A percentile compares a stretch with the other conserved stretches of the same genome.
Evolutionary conservation across 2,888 invertebrate genomes (phyloP).

Genomic region (Drosophila parthenogenetica): DNA sequence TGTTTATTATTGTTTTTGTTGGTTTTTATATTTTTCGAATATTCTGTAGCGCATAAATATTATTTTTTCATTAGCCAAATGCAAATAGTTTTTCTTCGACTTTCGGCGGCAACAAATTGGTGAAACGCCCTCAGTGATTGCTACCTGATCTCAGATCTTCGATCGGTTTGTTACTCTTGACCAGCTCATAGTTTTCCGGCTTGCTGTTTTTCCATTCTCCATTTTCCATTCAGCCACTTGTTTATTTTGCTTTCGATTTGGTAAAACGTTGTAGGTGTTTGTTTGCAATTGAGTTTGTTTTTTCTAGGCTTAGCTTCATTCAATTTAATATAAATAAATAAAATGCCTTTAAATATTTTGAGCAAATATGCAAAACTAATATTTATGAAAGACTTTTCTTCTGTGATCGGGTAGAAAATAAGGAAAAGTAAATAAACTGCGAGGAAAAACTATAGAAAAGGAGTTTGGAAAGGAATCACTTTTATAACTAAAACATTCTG

Average conservation of each 20-base stretch:
- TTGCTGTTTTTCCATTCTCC: conserved; percentile 1
- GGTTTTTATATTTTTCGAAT: conserved; percentile 29
- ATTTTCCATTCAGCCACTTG: conserved; percentile 21
- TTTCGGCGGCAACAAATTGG: conserved; percentile 42
- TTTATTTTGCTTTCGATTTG: conserved; percentile 41
- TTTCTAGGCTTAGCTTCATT: conserved; percentile 36
- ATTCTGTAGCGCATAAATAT: conserved; percentile 62
- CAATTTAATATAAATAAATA: conserved; percentile 64
- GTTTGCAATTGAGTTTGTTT: conserved; percentile 61
- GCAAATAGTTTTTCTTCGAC: conserved; percentile 63
- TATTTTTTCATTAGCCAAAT: conserved; percentile 72
- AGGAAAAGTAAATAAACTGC: conserved; percentile 45
- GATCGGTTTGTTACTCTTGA: conserved; percentile 5
- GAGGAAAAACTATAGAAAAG: not conserved
- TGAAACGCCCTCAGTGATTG: conserved; percentile 61
- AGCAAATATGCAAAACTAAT: conserved; percentile 68
- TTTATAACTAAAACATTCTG: too few relatives aligned
- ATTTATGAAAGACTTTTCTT: conserved; percentile 50
- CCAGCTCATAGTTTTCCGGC: conserved; percentile 9
- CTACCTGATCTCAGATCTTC: conserved; percentile 42
- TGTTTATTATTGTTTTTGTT: conserved; percentile 36
- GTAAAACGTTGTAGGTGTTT: conserved; percentile 49
- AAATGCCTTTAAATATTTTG: conserved; percentile 59
- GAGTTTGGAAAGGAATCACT: not conserved
- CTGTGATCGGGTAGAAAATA: conserved; percentile 18